Evolutionary conservation across 2,888 invertebrate genomes (phyloP), one percentile per base, ranked within the genome.

Genomic region (Acholoe squamosa): DNA sequence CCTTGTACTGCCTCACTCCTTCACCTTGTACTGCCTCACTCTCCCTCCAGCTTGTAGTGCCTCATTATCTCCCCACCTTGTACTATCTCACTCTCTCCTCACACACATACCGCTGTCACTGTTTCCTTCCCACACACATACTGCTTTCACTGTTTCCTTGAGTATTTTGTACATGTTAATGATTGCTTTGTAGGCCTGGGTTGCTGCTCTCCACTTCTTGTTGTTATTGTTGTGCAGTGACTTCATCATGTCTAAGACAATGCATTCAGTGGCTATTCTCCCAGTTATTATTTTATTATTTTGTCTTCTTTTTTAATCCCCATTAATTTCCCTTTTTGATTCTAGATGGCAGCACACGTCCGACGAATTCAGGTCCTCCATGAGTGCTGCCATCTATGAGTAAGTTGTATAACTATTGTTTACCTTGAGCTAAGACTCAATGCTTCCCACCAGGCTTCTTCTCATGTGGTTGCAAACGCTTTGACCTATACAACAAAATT

Each of bases 311-410:
- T 56, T 86, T 86, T 10, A 86, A 14, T n/a, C 56, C 86, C 86
- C 33, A 54, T 86, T 86, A 86, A 86, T 86, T 86, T 86, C 86
- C 86, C 86, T 86, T 86, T 86, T 86, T 86, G 86, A 86, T 86
- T 86, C 86, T 86, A 86, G 86, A 86, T 86, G 86, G 86, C 86
- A 86, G 86, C 86, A 86, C 86, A 52, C 86, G 86, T 54, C 52
- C 86, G 86, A 86, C 86, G 86, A 56, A 28, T 86, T 28, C 86
- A 86, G 86, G 86, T 86, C 86, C 12, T 56, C 86, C 25, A 86
- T 86, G 86, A 86, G 86, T 86, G 86, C 86, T 86, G 86, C 86
- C 86, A 86, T 86, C 86, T 86, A 86, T 54, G 86, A 86, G 86
- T 86, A 86, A 86, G 86, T 86, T 25, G 0, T 80, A 80, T 28